Conservation (phyloP, 1,140 invertebrate species). For the Acyrthosiphon pisum region DNA sequence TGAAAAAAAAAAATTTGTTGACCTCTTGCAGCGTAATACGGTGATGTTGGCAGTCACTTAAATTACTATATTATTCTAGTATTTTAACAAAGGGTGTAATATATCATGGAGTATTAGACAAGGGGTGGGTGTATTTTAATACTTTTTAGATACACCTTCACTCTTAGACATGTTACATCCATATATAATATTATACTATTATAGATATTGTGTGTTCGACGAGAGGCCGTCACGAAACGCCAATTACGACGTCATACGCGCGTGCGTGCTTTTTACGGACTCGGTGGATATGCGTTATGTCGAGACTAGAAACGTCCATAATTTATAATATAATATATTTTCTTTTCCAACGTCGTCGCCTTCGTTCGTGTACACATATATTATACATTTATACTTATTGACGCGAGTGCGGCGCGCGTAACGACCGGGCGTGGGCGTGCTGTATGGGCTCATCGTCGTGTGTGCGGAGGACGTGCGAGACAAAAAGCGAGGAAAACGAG, state of each 20-base stretch:
- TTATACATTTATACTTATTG: neutral
- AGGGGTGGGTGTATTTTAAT: neutral
- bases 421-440: slow-evolving; percentile 32
- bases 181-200: neutral
- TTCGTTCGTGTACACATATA: neutral
- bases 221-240: neutral
- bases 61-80: neutral
- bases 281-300: neutral
- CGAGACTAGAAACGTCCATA: neutral
- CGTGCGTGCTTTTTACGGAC: neutral
- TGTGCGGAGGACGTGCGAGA: neutral
- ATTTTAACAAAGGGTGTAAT: neutral
- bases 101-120: neutral
- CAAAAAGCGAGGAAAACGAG: slow-evolving; percentile 10
- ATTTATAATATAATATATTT: neutral
- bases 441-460: neutral
- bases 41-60: neutral
- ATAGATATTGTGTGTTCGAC: neutral
- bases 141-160: neutral
- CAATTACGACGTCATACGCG: neutral
- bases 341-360: neutral
- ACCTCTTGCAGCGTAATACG: neutral
- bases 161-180: neutral
- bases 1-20: neutral
- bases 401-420: neutral